Conservation (phyloP, 1,140 invertebrate species). For the Cydia amplana region DNA sequence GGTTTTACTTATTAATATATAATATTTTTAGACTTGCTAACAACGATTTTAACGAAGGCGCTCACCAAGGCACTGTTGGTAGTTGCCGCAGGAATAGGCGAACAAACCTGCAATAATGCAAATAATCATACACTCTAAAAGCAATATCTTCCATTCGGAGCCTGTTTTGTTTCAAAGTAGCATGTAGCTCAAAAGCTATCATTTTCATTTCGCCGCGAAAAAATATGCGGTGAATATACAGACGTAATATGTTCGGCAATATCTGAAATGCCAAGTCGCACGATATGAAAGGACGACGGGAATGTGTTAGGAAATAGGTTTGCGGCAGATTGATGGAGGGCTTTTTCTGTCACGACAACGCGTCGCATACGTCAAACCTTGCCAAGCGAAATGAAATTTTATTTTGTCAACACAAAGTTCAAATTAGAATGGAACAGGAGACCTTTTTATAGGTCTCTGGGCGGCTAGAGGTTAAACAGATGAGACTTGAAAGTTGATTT, state of each 20-base stretch:
- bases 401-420: too few relatives aligned
- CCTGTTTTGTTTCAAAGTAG: constrained; percentile 1
- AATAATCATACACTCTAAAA: too few relatives aligned
- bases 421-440: too few relatives aligned
- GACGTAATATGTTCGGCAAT: constrained; percentile 53
- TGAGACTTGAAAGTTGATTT: constrained; percentile 46
- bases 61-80: too few relatives aligned
- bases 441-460: too few relatives aligned
- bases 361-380: too few relatives aligned
- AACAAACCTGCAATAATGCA: too few relatives aligned
- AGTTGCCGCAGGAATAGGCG: too few relatives aligned
- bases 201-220: constrained; percentile 41
- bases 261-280: constrained; percentile 51
- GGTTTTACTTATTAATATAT: too few relatives aligned
- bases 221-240: constrained; percentile 51
- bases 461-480: constrained; percentile 42
- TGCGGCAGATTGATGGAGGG: constrained; percentile 63
- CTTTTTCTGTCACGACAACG: constrained; percentile 60
- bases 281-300: constrained; percentile 56
- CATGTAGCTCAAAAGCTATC: neutral
- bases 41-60: too few relatives aligned
- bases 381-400: too few relatives aligned
- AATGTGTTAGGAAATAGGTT: constrained; percentile 64
- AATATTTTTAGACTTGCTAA: too few relatives aligned
- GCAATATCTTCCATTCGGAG: neutral